Base-by-base conservation (phyloP, 1,140 invertebrate genomes). In the Eumaeus atala region DNA sequence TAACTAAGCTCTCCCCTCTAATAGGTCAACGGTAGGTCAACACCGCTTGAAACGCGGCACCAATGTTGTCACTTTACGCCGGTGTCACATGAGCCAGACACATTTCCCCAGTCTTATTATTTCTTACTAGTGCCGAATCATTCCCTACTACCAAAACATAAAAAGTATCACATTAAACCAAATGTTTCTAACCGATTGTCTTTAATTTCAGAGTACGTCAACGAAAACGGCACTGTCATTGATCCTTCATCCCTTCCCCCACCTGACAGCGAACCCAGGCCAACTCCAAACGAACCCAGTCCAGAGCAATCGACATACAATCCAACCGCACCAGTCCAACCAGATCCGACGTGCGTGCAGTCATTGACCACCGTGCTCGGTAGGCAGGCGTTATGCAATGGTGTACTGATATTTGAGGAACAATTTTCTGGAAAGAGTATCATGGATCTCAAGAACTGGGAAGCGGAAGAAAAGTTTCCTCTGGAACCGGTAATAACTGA, bases 371-470 rank as follows among this genome's bases (percentile, higher is more conserved):
- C 62, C 16, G 74, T 87, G 0, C 58, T 61, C 16, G 72, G 70
- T 5, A 17, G 56, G 1, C 49, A 54, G 16, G 38, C 42, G 4
- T 81, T 90, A 2, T 92, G 91, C 57, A 74, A 73, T 50, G 88
- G 85, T 3, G 69, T 73, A 28, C 63, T 89, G 2, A 67, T 90
- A 40, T 91, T 91, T 66, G 82, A 74, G 56, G 90, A 90, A 18
- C 78, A 89, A 8, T 91, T 90, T 54, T 72, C 79, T 48, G 70
- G 53, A 54, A 58, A n/a, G 17, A 81, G 60, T 55, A 64, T 75
- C 1, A 71, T 72, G n/a, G 66, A 74, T 5, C 56, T 80, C 0
- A 47, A n/a, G 0, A 77, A 71, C 54, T 90, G 89, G 89, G 72
- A 67, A 3, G 54, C 77, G 0, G 87, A 89, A 67, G 58, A 77